Evolutionary conservation across 2,797 vertebrate species (phyloP).

Genomic region (Neosilurus hyrtlii): DNA sequence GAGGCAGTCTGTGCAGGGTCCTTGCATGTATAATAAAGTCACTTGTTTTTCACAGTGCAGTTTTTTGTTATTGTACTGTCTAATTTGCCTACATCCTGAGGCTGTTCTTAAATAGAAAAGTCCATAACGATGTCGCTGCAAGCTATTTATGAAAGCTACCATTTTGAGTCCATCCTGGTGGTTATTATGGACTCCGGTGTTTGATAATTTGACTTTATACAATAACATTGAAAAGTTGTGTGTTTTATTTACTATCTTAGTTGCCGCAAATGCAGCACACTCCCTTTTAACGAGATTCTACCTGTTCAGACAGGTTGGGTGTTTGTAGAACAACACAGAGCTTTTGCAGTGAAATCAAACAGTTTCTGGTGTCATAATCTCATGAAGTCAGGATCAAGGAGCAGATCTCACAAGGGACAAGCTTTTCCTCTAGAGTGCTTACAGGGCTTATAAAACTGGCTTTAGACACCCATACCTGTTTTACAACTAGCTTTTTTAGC

Average conservation of each 20-base stretch:
- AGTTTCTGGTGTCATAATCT: conserved; percentile 30
- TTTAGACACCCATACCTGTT: background rate
- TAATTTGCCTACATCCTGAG: conserved; percentile 52
- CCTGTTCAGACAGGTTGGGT: conserved; percentile 18
- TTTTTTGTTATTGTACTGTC: conserved; percentile 36
- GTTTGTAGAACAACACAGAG: conserved; percentile 32
- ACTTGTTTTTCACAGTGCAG: conserved; percentile 11
- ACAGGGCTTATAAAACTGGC: background rate
- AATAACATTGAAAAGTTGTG: conserved; percentile 24
- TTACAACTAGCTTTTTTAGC: background rate
- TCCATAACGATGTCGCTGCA: conserved; percentile 28
- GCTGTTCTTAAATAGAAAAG: conserved; percentile 52
- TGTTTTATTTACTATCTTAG: conserved; percentile 28
- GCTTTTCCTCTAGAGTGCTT: conserved; percentile 26
- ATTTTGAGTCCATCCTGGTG: conserved; percentile 27
- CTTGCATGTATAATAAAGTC: conserved; percentile 3
- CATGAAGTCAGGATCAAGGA: conserved; percentile 21
- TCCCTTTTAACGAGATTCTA: conserved; percentile 5
- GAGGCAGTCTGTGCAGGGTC: conserved; percentile 36
- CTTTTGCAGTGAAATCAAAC: conserved; percentile 34
- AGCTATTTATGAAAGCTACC: conserved; percentile 44
- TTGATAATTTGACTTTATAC: conserved; percentile 9
- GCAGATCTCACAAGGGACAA: conserved; percentile 20
- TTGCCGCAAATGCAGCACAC: conserved; percentile 23
- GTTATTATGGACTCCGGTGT: conserved; percentile 24